Conservation (phyloP, 2,113 vertebrate genomes). For the Alethe castanea region DNA sequence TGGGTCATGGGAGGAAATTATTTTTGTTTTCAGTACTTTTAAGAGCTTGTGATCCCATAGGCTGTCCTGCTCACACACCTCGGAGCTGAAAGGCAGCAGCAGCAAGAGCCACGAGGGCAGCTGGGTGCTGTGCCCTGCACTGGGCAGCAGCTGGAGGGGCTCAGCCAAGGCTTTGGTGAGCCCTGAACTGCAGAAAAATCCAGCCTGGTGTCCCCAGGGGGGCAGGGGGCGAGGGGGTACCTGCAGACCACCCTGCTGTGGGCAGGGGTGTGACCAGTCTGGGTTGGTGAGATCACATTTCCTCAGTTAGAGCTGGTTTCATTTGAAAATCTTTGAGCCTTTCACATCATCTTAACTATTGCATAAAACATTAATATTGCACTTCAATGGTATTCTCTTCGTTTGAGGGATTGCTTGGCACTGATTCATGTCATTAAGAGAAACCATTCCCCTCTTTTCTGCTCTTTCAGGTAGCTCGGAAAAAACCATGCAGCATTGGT, state of each 20-base stretch:
- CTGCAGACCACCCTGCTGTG: neutral
- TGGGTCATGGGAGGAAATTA: neutral
- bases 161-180: neutral
- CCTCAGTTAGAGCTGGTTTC: neutral
- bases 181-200: neutral
- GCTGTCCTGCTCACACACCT: neutral
- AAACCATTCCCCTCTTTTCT: neutral
- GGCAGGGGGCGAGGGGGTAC: neutral
- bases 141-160: neutral
- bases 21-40: neutral
- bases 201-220: rapidly evolving
- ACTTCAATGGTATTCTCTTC: neutral
- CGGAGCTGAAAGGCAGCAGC: neutral
- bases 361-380: constrained; percentile 12
- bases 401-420: neutral
- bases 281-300: neutral
- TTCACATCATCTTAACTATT: neutral
- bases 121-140: neutral
- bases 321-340: neutral
- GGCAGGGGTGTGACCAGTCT: too few relatives aligned
- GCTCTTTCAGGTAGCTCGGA: neutral
- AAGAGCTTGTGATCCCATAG: neutral
- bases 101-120: neutral
- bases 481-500: neutral
- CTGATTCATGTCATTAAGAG: neutral